These are phyloP conservation scores for Chionoecetes opilio DNA, from an alignment of 1,140 invertebrate genomes.

Conservation along the genomic window DNA sequence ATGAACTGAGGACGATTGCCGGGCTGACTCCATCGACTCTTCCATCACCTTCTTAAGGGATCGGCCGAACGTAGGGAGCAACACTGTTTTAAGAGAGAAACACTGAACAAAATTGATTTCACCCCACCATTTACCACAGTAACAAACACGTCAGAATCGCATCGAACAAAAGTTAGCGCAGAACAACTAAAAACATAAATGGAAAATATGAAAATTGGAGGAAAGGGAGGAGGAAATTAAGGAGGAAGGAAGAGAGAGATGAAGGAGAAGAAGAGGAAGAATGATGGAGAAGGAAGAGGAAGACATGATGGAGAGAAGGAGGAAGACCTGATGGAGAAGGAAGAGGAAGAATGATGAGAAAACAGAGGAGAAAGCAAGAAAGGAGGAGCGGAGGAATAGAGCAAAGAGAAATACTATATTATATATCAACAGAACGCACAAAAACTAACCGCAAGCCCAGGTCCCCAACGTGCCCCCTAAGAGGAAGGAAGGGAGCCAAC, in stretches of 20 bases:
- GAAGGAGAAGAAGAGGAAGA: background rate
- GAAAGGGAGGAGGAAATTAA: background rate
- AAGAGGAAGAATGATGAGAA: no score
- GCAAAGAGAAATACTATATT: background rate
- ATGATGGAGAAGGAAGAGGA: no score
- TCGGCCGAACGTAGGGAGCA: slow-evolving; percentile 1
- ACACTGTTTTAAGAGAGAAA: background rate
- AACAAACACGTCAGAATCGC: background rate
- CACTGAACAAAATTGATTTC: background rate
- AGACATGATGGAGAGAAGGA: no score
- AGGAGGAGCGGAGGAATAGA: no score
- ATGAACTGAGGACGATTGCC: background rate
- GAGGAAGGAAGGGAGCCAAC: slow-evolving; percentile 61
- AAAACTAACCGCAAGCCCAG: slow-evolving; percentile 48
- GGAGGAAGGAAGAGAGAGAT: background rate
- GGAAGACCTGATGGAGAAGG: no score
- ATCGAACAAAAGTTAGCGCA: no score
- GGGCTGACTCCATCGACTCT: background rate
- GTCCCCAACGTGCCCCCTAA: slow-evolving; percentile 20
- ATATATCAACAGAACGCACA: background rate
- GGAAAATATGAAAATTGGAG: background rate
- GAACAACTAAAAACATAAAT: background rate
- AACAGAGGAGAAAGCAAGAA: no score
- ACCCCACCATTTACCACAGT: background rate
- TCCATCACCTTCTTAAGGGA: slow-evolving; percentile 40